Evolutionary conservation across 2,888 invertebrate genomes (phyloP), one percentile per base, ranked within the genome.

Genomic region (Diplazon laetatorius): DNA sequence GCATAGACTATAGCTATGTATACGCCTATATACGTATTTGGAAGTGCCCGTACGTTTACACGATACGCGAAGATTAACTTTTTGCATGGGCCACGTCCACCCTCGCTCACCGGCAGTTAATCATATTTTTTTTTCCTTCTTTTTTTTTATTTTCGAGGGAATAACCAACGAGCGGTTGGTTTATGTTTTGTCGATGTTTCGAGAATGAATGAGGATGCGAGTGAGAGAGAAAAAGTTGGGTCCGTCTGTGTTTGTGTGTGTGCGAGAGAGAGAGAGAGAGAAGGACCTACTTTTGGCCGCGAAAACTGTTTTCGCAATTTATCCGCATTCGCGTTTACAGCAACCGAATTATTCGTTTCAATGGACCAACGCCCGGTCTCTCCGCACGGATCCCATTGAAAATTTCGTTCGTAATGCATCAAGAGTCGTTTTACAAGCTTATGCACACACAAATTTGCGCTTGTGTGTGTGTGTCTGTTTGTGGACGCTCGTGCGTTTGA

Each of bases 91-190:
- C 59, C 59, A 50, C 66, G 71, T 73, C 63, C 72, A 57, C 62
- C 20, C 63, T 42, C 25, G 60, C 30, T 50, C 50, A 50, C 39
- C 60, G 71, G 63, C 62, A 78, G 77, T 78, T 78, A 78, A 78
- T 72, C 74, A 76, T 79, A 76, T 78, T 75, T 83, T 73, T 81
- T 68, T 71, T 71, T 73, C 60, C n/a, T n/a, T n/a, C n/a, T n/a
- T n/a, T n/a, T n/a, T n/a, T n/a, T n/a, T n/a, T n/a, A n/a, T n/a
- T n/a, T n/a, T n/a, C n/a, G n/a, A n/a, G n/a, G n/a, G n/a, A n/a
- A 37, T 60, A 44, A 25, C 62, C 55, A 12, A 39, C 59, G 20
- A 37, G 59, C 59, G 59, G 18, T 39, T 59, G 59, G 39, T 52
- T 68, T 68, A 55, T 25, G 25, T 68, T 42, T 42, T 55, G 52